Conservation (phyloP, 2,797 vertebrate species). For the Acridotheres tristis region DNA sequence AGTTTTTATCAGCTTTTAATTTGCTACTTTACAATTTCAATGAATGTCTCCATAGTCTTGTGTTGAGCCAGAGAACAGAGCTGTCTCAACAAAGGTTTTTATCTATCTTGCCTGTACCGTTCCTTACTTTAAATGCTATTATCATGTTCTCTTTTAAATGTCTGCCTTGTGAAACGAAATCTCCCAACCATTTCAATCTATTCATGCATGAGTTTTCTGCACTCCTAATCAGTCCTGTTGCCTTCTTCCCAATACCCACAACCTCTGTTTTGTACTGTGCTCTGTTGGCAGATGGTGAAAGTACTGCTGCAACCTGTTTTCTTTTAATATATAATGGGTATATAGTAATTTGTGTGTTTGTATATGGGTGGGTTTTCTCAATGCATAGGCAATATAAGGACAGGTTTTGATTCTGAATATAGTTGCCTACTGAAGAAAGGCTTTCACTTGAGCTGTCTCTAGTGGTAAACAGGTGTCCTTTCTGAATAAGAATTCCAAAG, state of each 20-base stretch:
- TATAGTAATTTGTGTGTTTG: neutral
- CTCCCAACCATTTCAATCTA: neutral
- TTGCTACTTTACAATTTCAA: neutral
- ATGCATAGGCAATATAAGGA: neutral
- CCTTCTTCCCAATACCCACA: neutral
- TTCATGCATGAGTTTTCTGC: neutral
- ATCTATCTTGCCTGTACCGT: neutral
- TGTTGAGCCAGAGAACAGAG: neutral
- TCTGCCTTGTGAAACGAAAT: neutral
- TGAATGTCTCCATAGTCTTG: neutral
- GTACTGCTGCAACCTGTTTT: neutral
- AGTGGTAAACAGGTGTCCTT: neutral
- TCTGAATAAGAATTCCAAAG: neutral
- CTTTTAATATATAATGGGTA: neutral
- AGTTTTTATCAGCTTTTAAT: neutral
- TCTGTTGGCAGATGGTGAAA: neutral
- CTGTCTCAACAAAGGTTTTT: constrained; percentile 3
- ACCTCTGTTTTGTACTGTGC: neutral
- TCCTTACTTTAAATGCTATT: neutral
- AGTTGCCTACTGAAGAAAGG: neutral
- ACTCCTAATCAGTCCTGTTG: neutral
- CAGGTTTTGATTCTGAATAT: neutral
- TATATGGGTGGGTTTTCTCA: neutral
- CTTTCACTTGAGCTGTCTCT: neutral
- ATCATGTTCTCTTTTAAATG: neutral